Conservation (phyloP, 2,113 vertebrate species). For the Echinops telfairi region DNA sequence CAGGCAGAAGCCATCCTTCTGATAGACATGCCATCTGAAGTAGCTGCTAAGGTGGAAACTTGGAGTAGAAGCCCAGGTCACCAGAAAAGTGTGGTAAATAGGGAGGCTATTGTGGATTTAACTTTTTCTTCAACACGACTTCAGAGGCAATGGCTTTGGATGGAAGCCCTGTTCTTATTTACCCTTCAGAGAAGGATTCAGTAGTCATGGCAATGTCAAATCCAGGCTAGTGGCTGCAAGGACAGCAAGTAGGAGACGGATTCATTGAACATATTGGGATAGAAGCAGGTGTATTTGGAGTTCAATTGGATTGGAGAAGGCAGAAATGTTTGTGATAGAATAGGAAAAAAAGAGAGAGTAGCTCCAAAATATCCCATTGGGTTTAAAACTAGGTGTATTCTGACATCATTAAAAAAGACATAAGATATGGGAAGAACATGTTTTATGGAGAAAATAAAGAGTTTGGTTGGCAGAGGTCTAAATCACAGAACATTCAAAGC, state of each 20-base stretch:
- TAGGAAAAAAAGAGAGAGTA: not conserved
- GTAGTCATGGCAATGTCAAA: not conserved
- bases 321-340: rapidly evolving
- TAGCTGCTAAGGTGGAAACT: constrained; percentile 30
- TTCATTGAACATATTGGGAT: not conserved
- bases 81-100: constrained; percentile 18
- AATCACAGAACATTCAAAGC: constrained; percentile 55
- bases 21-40: not conserved
- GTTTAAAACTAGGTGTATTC: not conserved
- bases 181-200: constrained; percentile 23
- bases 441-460: constrained; percentile 48
- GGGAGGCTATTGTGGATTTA: not conserved
- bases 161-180: not conserved
- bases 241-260: not conserved
- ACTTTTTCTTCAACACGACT: not conserved
- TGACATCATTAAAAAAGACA: not conserved
- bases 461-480: not conserved
- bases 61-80: constrained; percentile 5
- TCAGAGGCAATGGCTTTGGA: constrained; percentile 2
- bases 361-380: not conserved
- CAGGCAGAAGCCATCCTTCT: not conserved
- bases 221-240: not conserved
- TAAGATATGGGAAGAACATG: not conserved
- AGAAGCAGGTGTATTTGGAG: not conserved
- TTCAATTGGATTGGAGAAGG: not conserved